Evolutionary conservation across 1,140 invertebrate species (phyloP), one percentile per base, ranked within the genome.

Genomic region (Rhyacophila brunnea): DNA sequence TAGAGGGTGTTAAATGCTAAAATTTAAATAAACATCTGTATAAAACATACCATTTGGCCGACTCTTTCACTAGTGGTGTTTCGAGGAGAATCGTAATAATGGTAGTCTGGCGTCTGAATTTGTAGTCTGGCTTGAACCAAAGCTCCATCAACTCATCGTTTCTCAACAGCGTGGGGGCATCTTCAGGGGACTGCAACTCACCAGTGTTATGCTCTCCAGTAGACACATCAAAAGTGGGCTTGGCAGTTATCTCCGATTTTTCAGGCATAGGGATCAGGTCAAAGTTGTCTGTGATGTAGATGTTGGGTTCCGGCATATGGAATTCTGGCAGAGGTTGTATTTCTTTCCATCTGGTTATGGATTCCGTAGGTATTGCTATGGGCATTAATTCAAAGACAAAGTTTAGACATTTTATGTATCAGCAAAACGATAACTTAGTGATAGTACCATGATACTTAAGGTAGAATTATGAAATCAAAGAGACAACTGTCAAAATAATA

Each of bases 101-200:
- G n/a, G n/a, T n/a, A n/a, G n/a, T n/a, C n/a, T n/a, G n/a, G n/a
- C n/a, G n/a, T n/a, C n/a, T n/a, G n/a, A n/a, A n/a, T n/a, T n/a
- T n/a, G n/a, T n/a, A n/a, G n/a, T n/a, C n/a, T n/a, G 88, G 85
- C 54, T 90, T 88, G 72, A 89, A 94, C 92, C 93, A 97, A 23
- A 96, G 66, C 68, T 92, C 89, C 54, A 83, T 74, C 15, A 83
- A 70, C 1, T 81, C 71, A 38, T 85, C 83, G 38, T 80, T 77
- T 4, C 83, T 74, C 7, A 92, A 75, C 66, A 87, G 84, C 36
- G 77, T 73, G 1, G 90, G 90, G 15, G 40, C 36, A 17, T 74
- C 68, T 17, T 44, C 14, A 6, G 34, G 36, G 18, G 35, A 5
- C 20, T 48, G 53, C 1, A 54, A 23, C 2, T 13, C 42, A 17